A percentile compares a stretch with the other conserved stretches of the same genome.
These are phyloP conservation scores for Podabrus alpinus DNA, from an alignment of 2,888 invertebrate genomes.

Conservation along the genomic window DNA sequence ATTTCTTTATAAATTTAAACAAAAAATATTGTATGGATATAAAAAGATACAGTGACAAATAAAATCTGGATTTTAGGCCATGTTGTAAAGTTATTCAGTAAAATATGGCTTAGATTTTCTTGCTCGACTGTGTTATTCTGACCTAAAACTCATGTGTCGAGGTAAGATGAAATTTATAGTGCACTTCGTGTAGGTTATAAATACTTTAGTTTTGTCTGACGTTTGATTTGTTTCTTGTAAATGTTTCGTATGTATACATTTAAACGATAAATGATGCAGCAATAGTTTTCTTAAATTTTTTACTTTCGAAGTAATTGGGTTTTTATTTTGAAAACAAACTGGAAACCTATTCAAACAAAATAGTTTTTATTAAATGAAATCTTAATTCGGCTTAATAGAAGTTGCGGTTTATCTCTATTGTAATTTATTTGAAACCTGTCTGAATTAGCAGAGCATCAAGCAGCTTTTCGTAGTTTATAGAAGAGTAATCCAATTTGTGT, in stretches of 20 bases:
- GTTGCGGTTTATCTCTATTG: background rate
- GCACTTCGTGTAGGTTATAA: background rate
- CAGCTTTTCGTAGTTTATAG: slow-evolving; percentile 30
- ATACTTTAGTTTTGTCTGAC: background rate
- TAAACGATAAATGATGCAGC: background rate
- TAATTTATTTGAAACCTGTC: slow-evolving; percentile 26
- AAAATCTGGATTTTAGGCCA: slow-evolving; percentile 17
- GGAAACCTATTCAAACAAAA: too few species aligned
- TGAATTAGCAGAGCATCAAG: slow-evolving; percentile 26
- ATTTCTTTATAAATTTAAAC: background rate
- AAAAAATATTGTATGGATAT: background rate
- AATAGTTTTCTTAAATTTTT: background rate
- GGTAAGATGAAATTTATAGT: slow-evolving; percentile 15
- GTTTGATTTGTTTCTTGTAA: background rate
- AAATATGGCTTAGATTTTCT: slow-evolving; percentile 25
- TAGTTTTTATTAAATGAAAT: too few species aligned
- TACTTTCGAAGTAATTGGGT: background rate
- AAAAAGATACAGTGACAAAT: slow-evolving; percentile 15
- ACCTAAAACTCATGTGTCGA: slow-evolving; percentile 14
- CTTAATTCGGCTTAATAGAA: background rate
- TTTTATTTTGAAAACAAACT: background rate
- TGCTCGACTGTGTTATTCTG: slow-evolving; percentile 8
- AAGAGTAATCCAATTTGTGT: slow-evolving; percentile 45
- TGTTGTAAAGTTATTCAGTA: slow-evolving; percentile 20
- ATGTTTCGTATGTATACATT: background rate